Percentiles rank a stretch among this genome's conserved stretches.
phyloP scores from a whole-genome alignment of 2,888 invertebrate genomes.

The Empis stercorea region DNA sequence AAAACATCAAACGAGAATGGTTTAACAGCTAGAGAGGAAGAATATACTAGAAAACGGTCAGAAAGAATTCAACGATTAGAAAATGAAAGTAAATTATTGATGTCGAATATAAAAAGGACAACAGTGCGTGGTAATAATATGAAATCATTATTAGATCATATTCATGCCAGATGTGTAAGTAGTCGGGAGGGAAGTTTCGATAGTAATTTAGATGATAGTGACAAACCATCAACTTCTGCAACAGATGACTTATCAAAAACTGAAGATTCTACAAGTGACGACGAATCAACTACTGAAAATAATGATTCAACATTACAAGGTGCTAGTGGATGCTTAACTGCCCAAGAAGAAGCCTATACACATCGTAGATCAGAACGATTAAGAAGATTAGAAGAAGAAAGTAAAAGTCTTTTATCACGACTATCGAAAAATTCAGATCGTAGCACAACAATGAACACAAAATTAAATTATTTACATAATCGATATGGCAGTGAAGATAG shows the following conservation, averaged over 20 bases:
- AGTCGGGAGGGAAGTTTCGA: constrained; percentile 32
- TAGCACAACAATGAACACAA: constrained; percentile 19
- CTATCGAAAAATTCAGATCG: constrained; percentile 24
- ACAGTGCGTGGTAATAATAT: constrained; percentile 38
- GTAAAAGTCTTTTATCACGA: constrained; percentile 48
- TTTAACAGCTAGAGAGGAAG: constrained; percentile 29
- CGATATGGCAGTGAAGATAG: constrained; percentile 18
- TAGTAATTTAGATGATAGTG: constrained; percentile 27
- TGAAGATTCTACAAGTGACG: constrained; percentile 1
- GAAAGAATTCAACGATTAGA: constrained; percentile 46
- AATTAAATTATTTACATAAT: constrained; percentile 27
- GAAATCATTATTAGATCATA: constrained; percentile 25
- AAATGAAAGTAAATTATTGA: constrained; percentile 66
- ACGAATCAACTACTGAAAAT: background rate
- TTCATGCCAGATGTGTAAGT: constrained; percentile 18
- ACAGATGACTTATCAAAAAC: background rate
- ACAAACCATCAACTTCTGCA: constrained; percentile 1
- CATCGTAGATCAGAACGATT: constrained; percentile 21
- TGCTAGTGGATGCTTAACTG: constrained; percentile 2
- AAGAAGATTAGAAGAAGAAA: constrained; percentile 62
- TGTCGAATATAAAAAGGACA: constrained; percentile 61
- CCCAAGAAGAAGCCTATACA: constrained; percentile 6
- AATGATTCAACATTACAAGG: background rate
- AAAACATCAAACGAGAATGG: constrained; percentile 13
- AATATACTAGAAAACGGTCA: constrained; percentile 30